Percentiles rank a stretch among this genome's conserved stretches.
Evolutionary conservation across 1,140 invertebrate genomes (phyloP).

Genomic region (Anoplolepis gracilipes): DNA sequence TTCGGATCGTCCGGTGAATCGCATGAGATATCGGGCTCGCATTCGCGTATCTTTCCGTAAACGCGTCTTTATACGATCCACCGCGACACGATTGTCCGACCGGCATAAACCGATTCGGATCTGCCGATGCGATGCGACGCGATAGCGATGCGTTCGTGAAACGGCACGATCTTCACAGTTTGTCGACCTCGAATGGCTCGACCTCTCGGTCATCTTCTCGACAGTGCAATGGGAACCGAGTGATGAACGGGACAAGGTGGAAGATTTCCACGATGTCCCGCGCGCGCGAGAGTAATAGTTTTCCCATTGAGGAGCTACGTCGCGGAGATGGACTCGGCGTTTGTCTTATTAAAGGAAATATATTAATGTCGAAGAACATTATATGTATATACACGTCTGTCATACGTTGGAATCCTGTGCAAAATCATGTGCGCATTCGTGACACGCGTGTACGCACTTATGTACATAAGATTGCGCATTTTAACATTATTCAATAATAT

Average conservation of each 20-base stretch:
- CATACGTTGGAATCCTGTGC: conserved; percentile 54
- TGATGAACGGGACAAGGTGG: conserved; percentile 65
- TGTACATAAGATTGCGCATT: conserved; percentile 66
- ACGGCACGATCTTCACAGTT: conserved; percentile 49
- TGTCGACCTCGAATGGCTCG: conserved; percentile 64
- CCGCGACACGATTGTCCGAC: conserved; percentile 25
- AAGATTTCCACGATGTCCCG: conserved; percentile 71
- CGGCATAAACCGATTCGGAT: conserved; percentile 42
- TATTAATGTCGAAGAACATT: conserved; percentile 75
- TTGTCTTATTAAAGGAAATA: conserved; percentile 76
- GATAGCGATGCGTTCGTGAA: conserved; percentile 22
- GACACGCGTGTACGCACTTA: background rate
- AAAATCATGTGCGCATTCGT: conserved; percentile 9
- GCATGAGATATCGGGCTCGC: conserved; percentile 56
- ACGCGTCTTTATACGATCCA: conserved; percentile 31
- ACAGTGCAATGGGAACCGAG: background rate
- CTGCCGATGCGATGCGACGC: conserved; percentile 1
- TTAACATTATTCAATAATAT: conserved; percentile 84
- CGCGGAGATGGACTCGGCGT: conserved; percentile 64
- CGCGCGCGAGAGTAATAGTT: conserved; percentile 53
- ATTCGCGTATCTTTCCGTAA: conserved; percentile 55
- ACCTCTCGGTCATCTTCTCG: conserved; percentile 46
- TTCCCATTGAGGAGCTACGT: conserved; percentile 52
- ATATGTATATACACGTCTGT: conserved; percentile 67
- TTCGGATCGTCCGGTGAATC: conserved; percentile 20